phyloP scores from a whole-genome alignment of 2,113 vertebrate genomes.

The Geococcyx californianus region DNA sequence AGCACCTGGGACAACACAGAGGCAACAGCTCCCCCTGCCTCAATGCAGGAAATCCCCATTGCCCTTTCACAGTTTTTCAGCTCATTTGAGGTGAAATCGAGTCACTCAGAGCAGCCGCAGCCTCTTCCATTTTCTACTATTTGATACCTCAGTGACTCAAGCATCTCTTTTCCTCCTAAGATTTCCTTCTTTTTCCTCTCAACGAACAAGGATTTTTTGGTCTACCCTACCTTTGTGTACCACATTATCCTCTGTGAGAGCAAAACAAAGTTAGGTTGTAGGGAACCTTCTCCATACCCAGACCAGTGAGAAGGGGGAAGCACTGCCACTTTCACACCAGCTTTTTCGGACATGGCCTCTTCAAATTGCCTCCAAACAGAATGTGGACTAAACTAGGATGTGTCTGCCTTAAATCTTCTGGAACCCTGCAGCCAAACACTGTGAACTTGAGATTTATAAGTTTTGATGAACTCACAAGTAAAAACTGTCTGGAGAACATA shows the following conservation, averaged over 20 bases:
- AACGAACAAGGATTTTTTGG: neutral
- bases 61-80: neutral
- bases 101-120: neutral
- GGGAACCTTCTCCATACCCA: fast-evolving
- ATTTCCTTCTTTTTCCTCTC: neutral
- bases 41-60: fast-evolving
- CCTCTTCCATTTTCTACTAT: neutral
- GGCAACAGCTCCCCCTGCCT: fast-evolving
- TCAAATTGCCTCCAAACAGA: neutral
- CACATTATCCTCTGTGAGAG: fast-evolving
- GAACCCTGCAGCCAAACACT: neutral
- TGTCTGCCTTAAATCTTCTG: neutral
- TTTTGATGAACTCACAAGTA: neutral
- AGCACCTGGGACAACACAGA: fast-evolving
- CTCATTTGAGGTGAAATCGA: neutral
- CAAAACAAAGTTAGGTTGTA: neutral
- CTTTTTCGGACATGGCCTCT: fast-evolving
- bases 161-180: neutral
- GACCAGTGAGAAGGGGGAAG: fast-evolving
- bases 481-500: neutral
- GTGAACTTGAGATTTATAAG: neutral
- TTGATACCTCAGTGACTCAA: neutral
- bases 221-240: neutral
- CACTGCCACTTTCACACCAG: neutral
- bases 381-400: neutral